Base-by-base conservation (phyloP, 2,888 invertebrate species). In the Drosophila kuntzei region DNA sequence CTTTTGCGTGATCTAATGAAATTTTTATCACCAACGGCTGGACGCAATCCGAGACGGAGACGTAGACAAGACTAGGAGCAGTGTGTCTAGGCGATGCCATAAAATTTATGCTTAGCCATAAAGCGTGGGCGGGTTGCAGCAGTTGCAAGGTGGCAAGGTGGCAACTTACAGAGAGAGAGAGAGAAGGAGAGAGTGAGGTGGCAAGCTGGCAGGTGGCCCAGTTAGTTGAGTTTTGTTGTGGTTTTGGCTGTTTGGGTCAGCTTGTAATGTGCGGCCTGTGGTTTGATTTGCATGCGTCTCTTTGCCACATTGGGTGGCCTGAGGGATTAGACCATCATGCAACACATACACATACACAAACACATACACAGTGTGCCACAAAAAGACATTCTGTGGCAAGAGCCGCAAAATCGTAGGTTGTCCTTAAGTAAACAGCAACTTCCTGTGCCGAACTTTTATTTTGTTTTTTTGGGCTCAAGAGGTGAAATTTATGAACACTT, bases 401-500 rank as follows among this genome's bases (percentile, higher is more conserved):
- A 29, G 41, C 41, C 41, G 12, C 41, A 41, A 41, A 41, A 37
- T 53, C 47, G 47, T 29, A 61, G 32, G 43, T 68, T 70, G 39
- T 55, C 57, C 37, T 73, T 80, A 84, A 86, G 89, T 84, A 84
- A 88, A 88, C 89, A 84, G 63, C 58, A 80, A 84, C 89, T 88
- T 84, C 89, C 89, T 88, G 87, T 88, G 82, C 71, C 65, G 62
- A 87, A 87, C 64, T 64, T 27, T 27, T 27, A 8, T 27, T 27
- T 27, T 27, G 6, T 59, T 62, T 47, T 67, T 62, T 47, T 25
- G 22, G 74, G 64, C 29, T 65, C 58, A 47, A 51, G 64, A 70
- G 54, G 43, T 65, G 59, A 70, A 84, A 84, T 84, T 88, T 84
- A 88, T 88, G 83, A 88, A 88, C 89, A 84, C 80, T 80, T 87